These are phyloP conservation scores for Drosophila guanche DNA, from an alignment of 1,140 invertebrate genomes.

Conservation along the genomic window DNA sequence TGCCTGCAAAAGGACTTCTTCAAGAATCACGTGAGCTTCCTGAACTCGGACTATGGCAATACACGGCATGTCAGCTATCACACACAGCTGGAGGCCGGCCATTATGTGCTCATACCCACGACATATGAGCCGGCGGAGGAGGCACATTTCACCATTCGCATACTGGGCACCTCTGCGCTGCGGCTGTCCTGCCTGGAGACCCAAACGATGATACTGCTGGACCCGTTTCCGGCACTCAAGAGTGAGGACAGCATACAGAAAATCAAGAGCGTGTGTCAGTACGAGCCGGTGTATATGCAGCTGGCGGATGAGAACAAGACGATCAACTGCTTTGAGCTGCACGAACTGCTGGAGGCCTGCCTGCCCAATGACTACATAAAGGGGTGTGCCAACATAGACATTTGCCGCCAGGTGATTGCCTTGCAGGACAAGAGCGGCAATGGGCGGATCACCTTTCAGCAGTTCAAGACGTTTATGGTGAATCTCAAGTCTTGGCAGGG, in stretches of 20 bases:
- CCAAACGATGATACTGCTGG: constrained; percentile 92
- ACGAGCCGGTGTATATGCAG: constrained; percentile 95
- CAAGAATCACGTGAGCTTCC: constrained; percentile 93
- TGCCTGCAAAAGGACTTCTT: constrained; percentile 91
- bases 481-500: constrained; percentile 96
- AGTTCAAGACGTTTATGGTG: constrained; percentile 96
- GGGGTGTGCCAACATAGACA: constrained; percentile 95
- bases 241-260: constrained; percentile 69
- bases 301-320: constrained; percentile 94
- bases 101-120: constrained; percentile 94
- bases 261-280: constrained; percentile 86
- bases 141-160: constrained; percentile 85
- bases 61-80: constrained; percentile 93
- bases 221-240: constrained; percentile 89
- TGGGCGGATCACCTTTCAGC: constrained; percentile 92
- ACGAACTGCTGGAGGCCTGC: constrained; percentile 95
- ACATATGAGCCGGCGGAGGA: constrained; percentile 96
- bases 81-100: constrained; percentile 92
- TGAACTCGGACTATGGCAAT: constrained; percentile 96
- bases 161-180: constrained; percentile 69
- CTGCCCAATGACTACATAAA: constrained; percentile 98
- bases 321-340: constrained; percentile 95
- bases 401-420: constrained; percentile 94
- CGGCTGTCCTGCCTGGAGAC: constrained; percentile 85
- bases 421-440: constrained; percentile 92